Percentiles rank a stretch among this genome's conserved stretches.
These are phyloP conservation scores for Harpegnathos saltator DNA, from an alignment of 1,140 invertebrate genomes.

Conservation along the genomic window DNA sequence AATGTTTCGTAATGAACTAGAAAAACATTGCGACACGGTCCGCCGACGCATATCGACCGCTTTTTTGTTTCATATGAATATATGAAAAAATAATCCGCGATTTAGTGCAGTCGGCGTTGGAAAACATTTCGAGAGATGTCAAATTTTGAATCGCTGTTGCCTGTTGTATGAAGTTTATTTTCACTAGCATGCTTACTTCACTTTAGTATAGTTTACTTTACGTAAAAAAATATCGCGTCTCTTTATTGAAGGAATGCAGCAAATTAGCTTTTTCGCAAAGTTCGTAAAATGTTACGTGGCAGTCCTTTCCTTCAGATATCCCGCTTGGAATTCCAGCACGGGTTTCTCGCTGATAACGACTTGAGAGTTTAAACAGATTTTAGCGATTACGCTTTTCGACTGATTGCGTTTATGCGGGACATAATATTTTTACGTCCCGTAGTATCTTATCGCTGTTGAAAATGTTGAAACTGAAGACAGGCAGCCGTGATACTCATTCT, in stretches of 20 bases:
- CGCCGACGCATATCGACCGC: background rate
- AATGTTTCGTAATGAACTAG: slow-evolving; percentile 1
- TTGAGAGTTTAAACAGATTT: slow-evolving; percentile 41
- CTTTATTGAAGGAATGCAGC: background rate
- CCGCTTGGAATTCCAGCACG: background rate
- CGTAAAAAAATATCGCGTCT: background rate
- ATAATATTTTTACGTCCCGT: slow-evolving; percentile 29
- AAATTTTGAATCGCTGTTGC: background rate
- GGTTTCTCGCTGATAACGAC: slow-evolving; percentile 35
- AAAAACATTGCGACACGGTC: background rate
- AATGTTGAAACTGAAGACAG: slow-evolving; percentile 13
- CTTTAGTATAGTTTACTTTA: too few species aligned
- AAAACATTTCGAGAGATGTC: background rate
- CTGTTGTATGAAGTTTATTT: too few species aligned
- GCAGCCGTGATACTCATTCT: background rate
- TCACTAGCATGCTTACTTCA: too few species aligned
- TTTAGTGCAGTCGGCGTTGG: background rate
- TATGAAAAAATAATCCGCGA: background rate
- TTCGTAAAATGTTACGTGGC: background rate
- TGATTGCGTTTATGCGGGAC: slow-evolving; percentile 31
- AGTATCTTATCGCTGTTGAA: slow-evolving; percentile 36
- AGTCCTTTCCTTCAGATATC: background rate
- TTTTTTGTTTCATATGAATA: background rate
- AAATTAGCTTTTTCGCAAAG: background rate
- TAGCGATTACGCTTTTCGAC: slow-evolving; percentile 38